These are phyloP conservation scores for Aselliscus stoliczkanus DNA, from an alignment of 2,797 vertebrate genomes.

Conservation along the genomic window DNA sequence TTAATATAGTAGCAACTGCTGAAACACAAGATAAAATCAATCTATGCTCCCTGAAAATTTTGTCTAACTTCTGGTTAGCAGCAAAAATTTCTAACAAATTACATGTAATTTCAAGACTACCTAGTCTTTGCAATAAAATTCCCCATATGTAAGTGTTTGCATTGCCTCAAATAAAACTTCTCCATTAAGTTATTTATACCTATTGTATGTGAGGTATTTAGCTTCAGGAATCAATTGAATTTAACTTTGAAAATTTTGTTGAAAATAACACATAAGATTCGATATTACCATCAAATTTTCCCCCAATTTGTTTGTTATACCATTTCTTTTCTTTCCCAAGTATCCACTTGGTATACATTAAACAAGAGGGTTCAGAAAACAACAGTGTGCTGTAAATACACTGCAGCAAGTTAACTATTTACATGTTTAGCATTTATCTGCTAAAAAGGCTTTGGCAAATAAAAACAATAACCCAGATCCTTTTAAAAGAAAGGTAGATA, in stretches of 20 bases:
- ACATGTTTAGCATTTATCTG: background rate
- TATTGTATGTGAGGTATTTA: background rate
- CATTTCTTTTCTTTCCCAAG: background rate
- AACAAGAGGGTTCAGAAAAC: background rate
- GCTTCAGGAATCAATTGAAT: background rate
- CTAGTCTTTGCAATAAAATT: background rate
- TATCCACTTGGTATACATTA: background rate
- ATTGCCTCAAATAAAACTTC: background rate
- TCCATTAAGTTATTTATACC: background rate
- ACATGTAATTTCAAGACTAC: background rate
- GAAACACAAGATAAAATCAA: constrained; percentile 38
- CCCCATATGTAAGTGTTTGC: constrained; percentile 7
- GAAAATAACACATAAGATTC: background rate
- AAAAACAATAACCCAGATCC: background rate
- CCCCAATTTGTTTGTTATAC: background rate
- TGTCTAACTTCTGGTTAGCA: background rate
- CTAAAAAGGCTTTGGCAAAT: background rate
- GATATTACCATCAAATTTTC: background rate
- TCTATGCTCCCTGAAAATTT: background rate
- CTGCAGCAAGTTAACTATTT: background rate
- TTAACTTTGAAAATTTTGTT: background rate
- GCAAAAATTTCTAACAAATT: background rate
- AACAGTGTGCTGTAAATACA: background rate
- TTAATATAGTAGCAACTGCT: background rate
- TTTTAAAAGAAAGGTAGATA: background rate